Evolutionary conservation across 2,888 invertebrate genomes (phyloP).

Genomic region (Drosophila subsilvestris): DNA sequence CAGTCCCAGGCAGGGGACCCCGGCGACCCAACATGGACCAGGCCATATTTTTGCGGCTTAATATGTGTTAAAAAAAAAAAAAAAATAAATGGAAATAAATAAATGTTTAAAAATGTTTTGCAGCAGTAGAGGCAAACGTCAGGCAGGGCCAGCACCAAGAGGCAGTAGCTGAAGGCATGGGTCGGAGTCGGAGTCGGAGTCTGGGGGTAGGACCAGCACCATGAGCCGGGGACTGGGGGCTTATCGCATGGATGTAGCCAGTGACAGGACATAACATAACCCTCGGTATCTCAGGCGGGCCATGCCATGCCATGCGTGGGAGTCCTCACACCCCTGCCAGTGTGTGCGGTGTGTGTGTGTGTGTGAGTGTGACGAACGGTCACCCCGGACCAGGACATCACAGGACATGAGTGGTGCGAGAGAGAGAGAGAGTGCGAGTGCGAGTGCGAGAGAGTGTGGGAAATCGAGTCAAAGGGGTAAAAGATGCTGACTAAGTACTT

Average conservation of each 20-base stretch:
- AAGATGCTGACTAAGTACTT: slow-evolving; percentile 81
- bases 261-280: slow-evolving; percentile 81
- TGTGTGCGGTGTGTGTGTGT: background rate
- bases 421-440: background rate
- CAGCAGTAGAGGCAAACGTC: background rate
- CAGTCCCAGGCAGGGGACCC: slow-evolving; percentile 9
- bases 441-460: background rate
- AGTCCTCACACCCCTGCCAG: slow-evolving; percentile 12
- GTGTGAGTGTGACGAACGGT: slow-evolving; percentile 57
- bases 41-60: slow-evolving; percentile 78
- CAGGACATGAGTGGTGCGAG: background rate
- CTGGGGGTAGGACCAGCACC: background rate
- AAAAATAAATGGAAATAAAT: slow-evolving; percentile 37
- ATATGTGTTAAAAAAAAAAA: slow-evolving; percentile 66
- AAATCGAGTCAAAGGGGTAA: slow-evolving; percentile 55
- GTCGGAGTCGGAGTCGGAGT: background rate
- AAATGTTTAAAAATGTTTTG: slow-evolving; percentile 34
- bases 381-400: slow-evolving; percentile 52
- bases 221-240: slow-evolving; percentile 51
- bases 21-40: slow-evolving; percentile 17
- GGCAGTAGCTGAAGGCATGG: too few species aligned
- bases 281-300: slow-evolving; percentile 70
- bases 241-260: slow-evolving; percentile 74
- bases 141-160: background rate
- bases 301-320: slow-evolving; percentile 80